Base-by-base conservation (phyloP, 2,888 invertebrate genomes). In the Clusia tigrina region DNA sequence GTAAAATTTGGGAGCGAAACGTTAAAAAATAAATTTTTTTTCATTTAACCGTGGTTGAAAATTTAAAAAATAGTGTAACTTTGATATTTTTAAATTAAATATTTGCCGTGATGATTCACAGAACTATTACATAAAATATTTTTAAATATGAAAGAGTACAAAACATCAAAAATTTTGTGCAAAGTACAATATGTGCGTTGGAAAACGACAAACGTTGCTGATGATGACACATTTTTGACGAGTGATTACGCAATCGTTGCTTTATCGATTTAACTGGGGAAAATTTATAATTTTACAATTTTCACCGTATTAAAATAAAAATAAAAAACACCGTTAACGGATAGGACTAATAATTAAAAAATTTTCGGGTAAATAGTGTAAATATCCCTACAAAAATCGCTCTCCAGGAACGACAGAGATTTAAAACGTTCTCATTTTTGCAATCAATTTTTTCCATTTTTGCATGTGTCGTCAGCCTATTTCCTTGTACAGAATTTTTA, bases 201-300 rank as follows among this genome's bases (percentile, higher is more conserved):
- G 42, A 42, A 42, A 3, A 42, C 10, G n/a, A 42, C 10, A 42
- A 42, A 42, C 2, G 15, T 20, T 20, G 48, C 2, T n/a, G 9
- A 38, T 38, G 76, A 78, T 76, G 76, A 76, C 76, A 76, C 78
- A 76, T 78, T 78, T 70, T 70, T 72, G 68, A 67, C 68, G 63
- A 32, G n/a, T 32, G 42, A 42, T 78, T 76, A 76, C 76, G 78
- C 73, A 76, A 78, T 76, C 42, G 42, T 17, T 6, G 15, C 24
- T 23, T 53, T 25, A 53, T 15, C 18, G 10, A 53, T 53, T 2
- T 2, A 17, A 51, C 15, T 51, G 5, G 32, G 5, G 12, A 32
- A 32, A 32, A 32, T 32, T 32, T 32, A 32, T 32, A 32, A 32
- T 32, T 32, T 32, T 32, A 12, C 32, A 32, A 32, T 32, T 32